Conservation (phyloP, 2,113 vertebrate genomes). For the Hemichromis elongatus region DNA sequence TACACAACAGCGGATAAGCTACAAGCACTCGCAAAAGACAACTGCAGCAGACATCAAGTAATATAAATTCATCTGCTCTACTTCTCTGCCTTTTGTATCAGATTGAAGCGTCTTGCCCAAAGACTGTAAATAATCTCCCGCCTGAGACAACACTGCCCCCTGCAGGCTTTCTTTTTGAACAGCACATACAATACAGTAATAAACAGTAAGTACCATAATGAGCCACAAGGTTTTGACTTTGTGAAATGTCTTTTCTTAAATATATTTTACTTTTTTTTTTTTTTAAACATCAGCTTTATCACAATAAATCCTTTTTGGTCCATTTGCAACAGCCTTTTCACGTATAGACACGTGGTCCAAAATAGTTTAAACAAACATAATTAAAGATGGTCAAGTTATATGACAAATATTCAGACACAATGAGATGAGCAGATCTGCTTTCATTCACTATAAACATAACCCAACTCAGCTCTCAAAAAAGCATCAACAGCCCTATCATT, state of each 20-base stretch:
- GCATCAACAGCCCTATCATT: neutral
- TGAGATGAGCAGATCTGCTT: neutral
- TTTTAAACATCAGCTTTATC: neutral
- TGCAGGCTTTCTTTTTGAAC: slow-evolving; percentile 2
- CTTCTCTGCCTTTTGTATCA: slow-evolving; percentile 33
- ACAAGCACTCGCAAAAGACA: slow-evolving; percentile 39
- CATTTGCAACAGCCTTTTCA: neutral
- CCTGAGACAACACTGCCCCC: slow-evolving; percentile 71
- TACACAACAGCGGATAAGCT: slow-evolving; percentile 38
- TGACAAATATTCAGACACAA: neutral
- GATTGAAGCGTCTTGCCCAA: neutral
- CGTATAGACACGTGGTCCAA: neutral
- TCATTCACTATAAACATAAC: neutral
- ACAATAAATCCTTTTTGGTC: neutral
- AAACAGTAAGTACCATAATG: neutral
- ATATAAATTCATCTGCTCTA: slow-evolving; percentile 43
- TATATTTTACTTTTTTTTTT: neutral
- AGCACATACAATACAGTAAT: neutral
- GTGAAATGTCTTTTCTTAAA: neutral
- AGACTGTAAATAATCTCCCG: neutral
- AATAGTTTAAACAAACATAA: neutral
- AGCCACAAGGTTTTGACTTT: neutral
- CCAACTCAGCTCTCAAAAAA: neutral
- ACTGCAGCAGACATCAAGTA: slow-evolving; percentile 32
- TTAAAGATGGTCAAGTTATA: neutral